phyloP scores from a whole-genome alignment of 2,797 vertebrate species.

The Melanotaenia maccullochi region DNA sequence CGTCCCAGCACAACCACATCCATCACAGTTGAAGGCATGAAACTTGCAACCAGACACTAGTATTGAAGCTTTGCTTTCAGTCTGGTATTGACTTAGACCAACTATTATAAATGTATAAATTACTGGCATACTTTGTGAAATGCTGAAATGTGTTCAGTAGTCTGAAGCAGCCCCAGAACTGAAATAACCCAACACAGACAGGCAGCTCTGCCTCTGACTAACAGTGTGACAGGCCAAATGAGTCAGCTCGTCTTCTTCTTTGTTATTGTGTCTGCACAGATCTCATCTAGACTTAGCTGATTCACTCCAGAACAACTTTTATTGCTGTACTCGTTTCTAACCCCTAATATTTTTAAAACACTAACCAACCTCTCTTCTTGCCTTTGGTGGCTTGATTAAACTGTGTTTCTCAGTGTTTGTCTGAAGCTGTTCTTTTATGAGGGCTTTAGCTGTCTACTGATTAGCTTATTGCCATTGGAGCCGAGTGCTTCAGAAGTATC shows the following conservation, averaged over 20 bases:
- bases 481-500: conserved; percentile 75
- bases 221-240: conserved; percentile 41
- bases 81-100: not conserved
- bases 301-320: conserved; percentile 16
- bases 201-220: conserved; percentile 31
- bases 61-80: conserved; percentile 4
- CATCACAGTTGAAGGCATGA: not conserved
- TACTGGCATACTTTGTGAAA: not conserved
- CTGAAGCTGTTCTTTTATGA: conserved; percentile 48
- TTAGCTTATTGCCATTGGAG: conserved; percentile 75
- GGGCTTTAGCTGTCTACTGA: conserved; percentile 47
- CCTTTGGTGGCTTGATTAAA: conserved; percentile 32
- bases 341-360: conserved; percentile 19
- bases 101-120: conserved; percentile 3
- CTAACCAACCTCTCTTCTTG: conserved; percentile 5
- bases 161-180: conserved; percentile 17
- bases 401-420: conserved; percentile 45
- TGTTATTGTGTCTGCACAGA: conserved; percentile 38
- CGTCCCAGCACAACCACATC: not conserved
- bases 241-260: conserved; percentile 53
- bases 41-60: not conserved
- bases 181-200: conserved; percentile 41
- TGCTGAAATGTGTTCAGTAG: conserved; percentile 31
- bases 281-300: conserved; percentile 44
- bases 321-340: conserved; percentile 4